Base-by-base conservation (phyloP, 2,797 vertebrate genomes). In the Platalea minor region DNA sequence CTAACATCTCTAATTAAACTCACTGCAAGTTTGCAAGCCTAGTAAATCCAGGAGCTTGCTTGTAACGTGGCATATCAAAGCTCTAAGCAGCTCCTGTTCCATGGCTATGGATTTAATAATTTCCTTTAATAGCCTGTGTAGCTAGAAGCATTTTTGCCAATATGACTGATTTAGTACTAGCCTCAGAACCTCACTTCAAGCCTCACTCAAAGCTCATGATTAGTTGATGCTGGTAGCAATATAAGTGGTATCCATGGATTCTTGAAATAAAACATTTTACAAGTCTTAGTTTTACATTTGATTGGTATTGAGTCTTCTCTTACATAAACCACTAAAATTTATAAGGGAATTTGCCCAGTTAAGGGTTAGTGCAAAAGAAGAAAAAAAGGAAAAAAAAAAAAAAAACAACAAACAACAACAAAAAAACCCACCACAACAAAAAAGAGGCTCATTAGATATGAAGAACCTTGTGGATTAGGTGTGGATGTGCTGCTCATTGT, bases 161-260 rank as follows among this genome's bases (percentile, higher is more conserved):
- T 79, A 19, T 60, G 80, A 79, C 28, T 78, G 72, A 95, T 94
- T 88, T 65, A 94, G 14, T 50, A 37, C 29, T 46, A 86, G 24
- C 43, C 54, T 78, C 35, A 74, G 39, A 92, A 80, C 46, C 43
- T 89, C 76, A 43, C 81, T 95, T 61, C 45, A 93, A 78, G 24
- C 25, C 11, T 60, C 24, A 84, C 31, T 88, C 84, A 75, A 64
- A 91, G 60, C 43, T 96, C 54, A 65, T 46, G n/a, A 77, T 89
- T 94, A 95, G 67, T 53, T 92, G 60, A 82, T 80, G 56, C 67
- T 69, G 35, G n/a, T 76, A 96, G 56, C 68, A 88, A 69, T 50
- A 48, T n/a, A 94, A 85, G 50, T 43, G 17, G 39, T 94, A 74
- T 77, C 46, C 75, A 14, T 26, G 53, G 57, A 68, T 91, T 88